These are phyloP conservation scores for Metallyticus violacea DNA, from an alignment of 2,888 invertebrate species.

Conservation along the genomic window DNA sequence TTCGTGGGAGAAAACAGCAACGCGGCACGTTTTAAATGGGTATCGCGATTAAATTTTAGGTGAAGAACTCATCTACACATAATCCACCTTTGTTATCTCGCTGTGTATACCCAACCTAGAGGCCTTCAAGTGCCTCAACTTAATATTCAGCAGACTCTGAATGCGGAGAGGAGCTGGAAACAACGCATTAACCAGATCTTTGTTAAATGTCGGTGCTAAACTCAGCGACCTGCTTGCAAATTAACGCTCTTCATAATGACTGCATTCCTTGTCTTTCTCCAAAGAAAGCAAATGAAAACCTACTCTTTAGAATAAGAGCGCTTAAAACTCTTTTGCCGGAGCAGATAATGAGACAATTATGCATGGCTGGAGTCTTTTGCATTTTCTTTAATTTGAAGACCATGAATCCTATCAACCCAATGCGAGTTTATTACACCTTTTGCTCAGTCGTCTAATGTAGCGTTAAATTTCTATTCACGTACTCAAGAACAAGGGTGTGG, in stretches of 20 bases:
- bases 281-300: neutral
- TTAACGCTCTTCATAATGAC: neutral
- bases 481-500: neutral
- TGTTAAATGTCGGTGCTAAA: neutral
- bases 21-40: too few species aligned
- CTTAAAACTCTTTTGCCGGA: neutral
- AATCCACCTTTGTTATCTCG: neutral
- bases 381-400: neutral
- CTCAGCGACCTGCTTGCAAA: neutral
- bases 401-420: neutral
- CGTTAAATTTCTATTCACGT: neutral
- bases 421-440: neutral
- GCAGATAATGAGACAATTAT: neutral
- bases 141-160: neutral
- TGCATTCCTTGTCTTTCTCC: neutral
- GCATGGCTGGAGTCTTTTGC: neutral
- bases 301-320: neutral
- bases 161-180: too few species aligned
- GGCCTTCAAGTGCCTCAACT: neutral
- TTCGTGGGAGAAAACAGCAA: too few species aligned
- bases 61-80: neutral
- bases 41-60: neutral
- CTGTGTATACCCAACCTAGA: neutral
- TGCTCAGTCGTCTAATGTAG: neutral
- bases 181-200: neutral